These are phyloP conservation scores for Parotocinclus haroldoi DNA, from an alignment of 2,797 vertebrate genomes.

Conservation along the genomic window DNA sequence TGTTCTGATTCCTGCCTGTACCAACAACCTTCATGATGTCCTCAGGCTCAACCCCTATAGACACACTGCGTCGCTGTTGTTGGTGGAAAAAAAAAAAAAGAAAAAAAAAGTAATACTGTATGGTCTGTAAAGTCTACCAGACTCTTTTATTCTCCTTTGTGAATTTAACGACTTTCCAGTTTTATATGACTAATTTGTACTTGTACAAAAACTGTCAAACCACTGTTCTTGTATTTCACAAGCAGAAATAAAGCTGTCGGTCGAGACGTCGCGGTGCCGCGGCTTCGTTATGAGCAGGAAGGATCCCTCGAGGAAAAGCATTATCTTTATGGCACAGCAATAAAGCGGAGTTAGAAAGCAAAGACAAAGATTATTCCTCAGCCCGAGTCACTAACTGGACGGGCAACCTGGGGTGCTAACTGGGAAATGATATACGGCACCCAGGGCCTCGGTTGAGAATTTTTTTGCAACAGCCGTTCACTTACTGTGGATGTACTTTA, in stretches of 20 bases:
- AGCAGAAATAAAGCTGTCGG: slow-evolving; percentile 57
- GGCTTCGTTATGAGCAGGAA: not conserved
- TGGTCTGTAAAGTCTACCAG: slow-evolving; percentile 63
- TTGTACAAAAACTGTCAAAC: slow-evolving; percentile 71
- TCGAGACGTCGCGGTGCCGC: slow-evolving; percentile 43
- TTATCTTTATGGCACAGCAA: too few relatives aligned
- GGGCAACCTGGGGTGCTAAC: too few relatives aligned
- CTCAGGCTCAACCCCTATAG: slow-evolving; percentile 58
- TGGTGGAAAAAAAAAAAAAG: slow-evolving; percentile 56
- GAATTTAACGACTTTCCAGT: slow-evolving; percentile 67
- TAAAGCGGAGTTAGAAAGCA: too few relatives aligned
- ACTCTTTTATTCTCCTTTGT: slow-evolving; percentile 63
- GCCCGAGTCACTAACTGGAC: too few relatives aligned
- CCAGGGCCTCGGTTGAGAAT: too few relatives aligned
- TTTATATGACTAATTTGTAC: slow-evolving; percentile 79
- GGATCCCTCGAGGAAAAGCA: too few relatives aligned
- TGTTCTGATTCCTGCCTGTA: slow-evolving; percentile 41
- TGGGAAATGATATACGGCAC: too few relatives aligned
- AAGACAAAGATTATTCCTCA: too few relatives aligned
- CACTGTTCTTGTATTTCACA: slow-evolving; percentile 63
- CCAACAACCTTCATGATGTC: slow-evolving; percentile 55
- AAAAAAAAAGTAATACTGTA: slow-evolving; percentile 59
- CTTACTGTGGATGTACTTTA: too few relatives aligned
- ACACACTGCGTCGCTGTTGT: slow-evolving; percentile 59
- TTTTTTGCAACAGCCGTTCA: too few relatives aligned